A percentile compares a stretch with the other conserved stretches of the same genome.
These are phyloP conservation scores for Turnix velox DNA, from an alignment of 2,113 vertebrate species.

Conservation along the genomic window DNA sequence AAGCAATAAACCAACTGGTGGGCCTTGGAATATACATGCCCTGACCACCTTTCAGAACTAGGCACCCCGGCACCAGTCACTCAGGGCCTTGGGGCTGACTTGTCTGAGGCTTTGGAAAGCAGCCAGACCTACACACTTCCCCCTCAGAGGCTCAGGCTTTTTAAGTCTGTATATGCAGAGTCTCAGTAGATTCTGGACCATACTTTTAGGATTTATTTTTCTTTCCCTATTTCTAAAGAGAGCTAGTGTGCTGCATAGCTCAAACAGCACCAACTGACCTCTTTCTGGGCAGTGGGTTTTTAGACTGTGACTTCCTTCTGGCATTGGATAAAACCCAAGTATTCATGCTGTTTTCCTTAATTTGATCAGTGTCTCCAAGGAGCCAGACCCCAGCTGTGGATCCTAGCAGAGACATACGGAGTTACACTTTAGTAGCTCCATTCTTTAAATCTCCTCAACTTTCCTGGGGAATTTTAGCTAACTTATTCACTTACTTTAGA, in stretches of 20 bases:
- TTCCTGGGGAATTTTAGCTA: not conserved
- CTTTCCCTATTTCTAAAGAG: slow-evolving; percentile 35
- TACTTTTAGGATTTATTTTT: slow-evolving; percentile 38
- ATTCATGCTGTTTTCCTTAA: slow-evolving; percentile 18
- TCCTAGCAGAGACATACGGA: not conserved
- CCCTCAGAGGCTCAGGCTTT: not conserved
- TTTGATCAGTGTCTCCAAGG: slow-evolving; percentile 39
- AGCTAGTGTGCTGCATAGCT: slow-evolving; percentile 26
- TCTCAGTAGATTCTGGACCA: not conserved
- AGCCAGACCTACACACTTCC: slow-evolving; percentile 14
- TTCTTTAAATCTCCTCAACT: not conserved
- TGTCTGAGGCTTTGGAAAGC: slow-evolving; percentile 25
- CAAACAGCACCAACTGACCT: slow-evolving; percentile 5
- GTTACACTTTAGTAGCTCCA: not conserved
- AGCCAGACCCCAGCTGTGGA: not conserved
- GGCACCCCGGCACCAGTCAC: not conserved
- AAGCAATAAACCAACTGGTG: not conserved
- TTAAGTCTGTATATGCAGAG: not conserved
- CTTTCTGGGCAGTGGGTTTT: not conserved
- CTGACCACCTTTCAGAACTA: not conserved
- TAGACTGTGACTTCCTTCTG: slow-evolving; percentile 49
- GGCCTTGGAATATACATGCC: not conserved
- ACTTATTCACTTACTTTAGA: not conserved
- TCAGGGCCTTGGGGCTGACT: not conserved
- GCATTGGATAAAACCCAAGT: slow-evolving; percentile 31